phyloP scores from a whole-genome alignment of 2,113 vertebrate genomes.

The Marmota flaviventris region DNA sequence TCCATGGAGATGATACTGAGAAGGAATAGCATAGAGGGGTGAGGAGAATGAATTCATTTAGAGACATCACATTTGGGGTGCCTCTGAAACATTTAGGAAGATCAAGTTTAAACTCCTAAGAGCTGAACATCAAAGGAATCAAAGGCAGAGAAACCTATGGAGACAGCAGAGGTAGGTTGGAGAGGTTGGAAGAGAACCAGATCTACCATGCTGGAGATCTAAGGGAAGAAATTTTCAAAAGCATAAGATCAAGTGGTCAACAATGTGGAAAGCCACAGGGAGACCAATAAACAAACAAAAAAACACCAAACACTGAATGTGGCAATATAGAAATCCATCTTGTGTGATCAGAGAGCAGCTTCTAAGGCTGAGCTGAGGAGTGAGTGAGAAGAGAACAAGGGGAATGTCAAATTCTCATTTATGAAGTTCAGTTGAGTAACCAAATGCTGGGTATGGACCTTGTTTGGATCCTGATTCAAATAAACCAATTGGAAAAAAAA shows the following conservation, averaged over 20 bases:
- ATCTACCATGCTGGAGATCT: neutral
- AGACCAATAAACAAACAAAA: too few species aligned
- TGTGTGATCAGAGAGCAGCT: neutral
- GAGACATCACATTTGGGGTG: neutral
- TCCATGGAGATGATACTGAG: neutral
- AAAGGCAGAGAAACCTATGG: neutral
- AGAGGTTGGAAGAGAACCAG: neutral
- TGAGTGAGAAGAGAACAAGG: neutral
- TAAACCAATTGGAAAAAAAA: neutral
- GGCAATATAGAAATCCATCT: neutral
- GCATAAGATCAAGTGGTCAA: neutral
- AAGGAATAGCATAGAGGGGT: neutral
- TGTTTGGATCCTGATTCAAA: neutral
- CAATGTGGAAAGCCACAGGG: neutral
- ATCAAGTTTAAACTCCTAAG: neutral
- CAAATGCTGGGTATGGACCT: neutral
- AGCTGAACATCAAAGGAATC: neutral
- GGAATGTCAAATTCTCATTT: neutral
- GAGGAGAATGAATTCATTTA: neutral
- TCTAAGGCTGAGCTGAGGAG: neutral
- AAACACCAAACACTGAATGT: too few species aligned
- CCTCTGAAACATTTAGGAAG: neutral
- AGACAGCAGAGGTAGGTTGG: neutral
- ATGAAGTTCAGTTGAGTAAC: neutral
- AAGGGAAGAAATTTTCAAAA: neutral